Evolutionary conservation across 2,797 vertebrate genomes (phyloP), one percentile per base, ranked within the genome.

Genomic region (Heteromormyrus szaboi): DNA sequence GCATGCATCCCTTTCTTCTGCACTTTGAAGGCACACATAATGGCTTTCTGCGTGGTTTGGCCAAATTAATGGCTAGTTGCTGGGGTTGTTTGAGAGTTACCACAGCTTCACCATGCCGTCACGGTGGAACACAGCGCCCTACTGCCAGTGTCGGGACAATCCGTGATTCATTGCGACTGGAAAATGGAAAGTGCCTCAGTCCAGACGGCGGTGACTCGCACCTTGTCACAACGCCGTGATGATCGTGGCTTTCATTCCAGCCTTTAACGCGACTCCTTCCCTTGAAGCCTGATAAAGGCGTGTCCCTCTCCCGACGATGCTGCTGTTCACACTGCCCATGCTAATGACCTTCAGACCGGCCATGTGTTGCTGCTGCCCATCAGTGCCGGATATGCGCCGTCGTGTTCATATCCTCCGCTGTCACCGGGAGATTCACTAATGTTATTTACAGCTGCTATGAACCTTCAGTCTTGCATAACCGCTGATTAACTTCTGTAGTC

Each of bases 131-230:
- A 87, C 91, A 89, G 89, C 92, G 90, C 91, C 90, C 92, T 92
- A 92, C 90, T 91, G 90, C 91, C 88, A 88, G 89, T 89, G 89
- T 46, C 90, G 88, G 48, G 85, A 85, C 89, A 89, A 88, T 88
- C 89, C 90, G 87, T 91, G 90, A 93, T 91, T 93, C 93, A 93
- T 91, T 92, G 90, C 91, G 91, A 92, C 81, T 79, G 79, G 89
- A 90, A 90, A 89, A 88, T 89, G 89, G 91, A 88, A 89, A 90
- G 90, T 92, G 91, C 87, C 87, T 91, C 85, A 90, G 37, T 46
- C 8, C 81, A 84, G 81, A 84, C 81, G 44, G 79, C 17, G 79
- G 44, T 44, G 79, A 83, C 79, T 48, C 37, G 37, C 79, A 46
- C 87, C 87, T 89, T 53, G 14, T 14, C 51, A 37, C 48, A 88